phyloP scores from a whole-genome alignment of 2,797 vertebrate genomes.

The Echeneis naucrates region DNA sequence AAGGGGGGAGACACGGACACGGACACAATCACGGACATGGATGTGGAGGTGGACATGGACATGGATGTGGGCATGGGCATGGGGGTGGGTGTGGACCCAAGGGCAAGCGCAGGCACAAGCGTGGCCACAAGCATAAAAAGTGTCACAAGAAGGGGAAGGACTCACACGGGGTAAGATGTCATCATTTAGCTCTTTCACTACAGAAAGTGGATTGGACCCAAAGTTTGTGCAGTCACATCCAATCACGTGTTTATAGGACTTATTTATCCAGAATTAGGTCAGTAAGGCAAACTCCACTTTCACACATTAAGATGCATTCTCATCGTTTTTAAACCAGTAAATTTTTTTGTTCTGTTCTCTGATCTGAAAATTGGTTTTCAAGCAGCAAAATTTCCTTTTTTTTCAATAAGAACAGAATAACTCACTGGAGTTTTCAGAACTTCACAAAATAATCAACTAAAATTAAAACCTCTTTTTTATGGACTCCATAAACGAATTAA shows the following conservation, averaged over 20 bases:
- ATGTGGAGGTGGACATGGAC: fast-evolving
- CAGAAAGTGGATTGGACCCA: neutral
- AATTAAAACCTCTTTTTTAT: neutral
- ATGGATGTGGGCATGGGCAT: fast-evolving
- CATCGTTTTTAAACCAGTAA: too few relatives aligned
- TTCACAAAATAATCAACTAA: too few relatives aligned
- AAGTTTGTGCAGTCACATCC: neutral
- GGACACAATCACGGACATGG: neutral
- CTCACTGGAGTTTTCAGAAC: too few relatives aligned
- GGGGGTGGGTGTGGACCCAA: neutral
- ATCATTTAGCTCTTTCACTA: neutral
- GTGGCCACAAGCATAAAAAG: slow-evolving; percentile 59
- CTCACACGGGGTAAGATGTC: slow-evolving; percentile 58
- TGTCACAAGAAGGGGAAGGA: slow-evolving; percentile 75
- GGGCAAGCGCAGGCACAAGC: slow-evolving; percentile 38
- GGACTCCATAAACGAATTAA: too few relatives aligned
- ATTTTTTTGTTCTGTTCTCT: too few relatives aligned
- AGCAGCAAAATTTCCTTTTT: too few relatives aligned
- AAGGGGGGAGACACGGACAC: neutral
- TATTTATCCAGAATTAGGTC: neutral
- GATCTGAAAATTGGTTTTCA: neutral
- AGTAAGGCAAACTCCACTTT: neutral
- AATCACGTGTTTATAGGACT: neutral
- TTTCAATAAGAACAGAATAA: too few relatives aligned
- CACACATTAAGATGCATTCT: neutral